Conservation (phyloP, 35 echinoderm and acorn worm species). For the Diadema setosum region DNA sequence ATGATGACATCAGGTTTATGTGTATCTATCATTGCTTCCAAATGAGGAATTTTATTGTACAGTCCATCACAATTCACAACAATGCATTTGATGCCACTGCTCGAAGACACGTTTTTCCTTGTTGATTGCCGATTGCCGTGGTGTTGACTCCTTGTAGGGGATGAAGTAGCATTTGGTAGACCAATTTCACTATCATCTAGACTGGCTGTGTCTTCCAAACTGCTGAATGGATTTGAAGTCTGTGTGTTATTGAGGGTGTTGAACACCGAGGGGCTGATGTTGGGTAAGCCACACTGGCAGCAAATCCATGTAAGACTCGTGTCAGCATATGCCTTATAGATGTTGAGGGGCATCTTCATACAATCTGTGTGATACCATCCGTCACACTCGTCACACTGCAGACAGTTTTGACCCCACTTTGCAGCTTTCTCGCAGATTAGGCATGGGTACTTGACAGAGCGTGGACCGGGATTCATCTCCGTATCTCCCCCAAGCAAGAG, state of each 20-base stretch:
- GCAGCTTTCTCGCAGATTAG: too few species aligned
- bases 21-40: conserved; percentile 17
- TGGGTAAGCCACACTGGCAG: conserved; percentile 13
- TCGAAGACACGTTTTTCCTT: not conserved
- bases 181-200: not conserved
- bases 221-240: conserved; percentile 29
- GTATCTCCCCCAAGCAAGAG: too few species aligned
- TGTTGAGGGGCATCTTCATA: too few species aligned
- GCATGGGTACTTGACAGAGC: too few species aligned
- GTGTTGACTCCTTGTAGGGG: not conserved
- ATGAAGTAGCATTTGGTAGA: conserved; percentile 22
- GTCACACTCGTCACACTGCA: too few species aligned
- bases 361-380: too few species aligned
- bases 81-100: not conserved
- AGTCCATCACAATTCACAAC: conserved; percentile 37
- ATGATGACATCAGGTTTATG: conserved; percentile 23
- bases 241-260: not conserved
- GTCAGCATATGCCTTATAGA: too few species aligned
- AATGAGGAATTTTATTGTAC: conserved; percentile 24
- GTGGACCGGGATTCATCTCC: too few species aligned
- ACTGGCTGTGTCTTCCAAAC: not conserved
- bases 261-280: conserved; percentile 10
- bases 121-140: too few species aligned
- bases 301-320: conserved; percentile 26
- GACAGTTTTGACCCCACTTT: too few species aligned